These are phyloP conservation scores for Myopa tessellatipennis DNA, from an alignment of 2,888 invertebrate species.

Conservation along the genomic window DNA sequence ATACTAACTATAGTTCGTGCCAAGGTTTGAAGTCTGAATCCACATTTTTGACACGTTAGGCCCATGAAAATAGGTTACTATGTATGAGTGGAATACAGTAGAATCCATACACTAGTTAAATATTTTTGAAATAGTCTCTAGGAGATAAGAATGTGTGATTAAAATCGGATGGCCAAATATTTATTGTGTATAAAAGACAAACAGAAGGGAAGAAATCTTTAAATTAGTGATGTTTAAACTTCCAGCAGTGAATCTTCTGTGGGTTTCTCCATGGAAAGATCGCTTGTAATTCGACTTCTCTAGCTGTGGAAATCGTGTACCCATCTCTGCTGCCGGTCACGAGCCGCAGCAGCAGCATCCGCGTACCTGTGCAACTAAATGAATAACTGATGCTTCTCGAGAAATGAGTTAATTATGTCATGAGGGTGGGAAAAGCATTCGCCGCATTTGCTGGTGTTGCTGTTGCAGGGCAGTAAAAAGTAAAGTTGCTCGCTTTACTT, in stretches of 20 bases:
- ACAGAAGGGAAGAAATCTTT: too few species aligned
- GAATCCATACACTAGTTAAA: too few species aligned
- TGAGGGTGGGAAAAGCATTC: constrained; percentile 64
- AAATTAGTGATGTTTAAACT: neutral
- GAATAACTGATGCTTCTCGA: neutral
- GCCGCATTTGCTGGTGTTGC: neutral
- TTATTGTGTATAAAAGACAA: too few species aligned
- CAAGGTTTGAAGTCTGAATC: too few species aligned
- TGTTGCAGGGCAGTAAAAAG: neutral
- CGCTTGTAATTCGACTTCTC: neutral
- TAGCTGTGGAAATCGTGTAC: constrained; percentile 5
- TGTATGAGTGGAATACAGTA: too few species aligned
- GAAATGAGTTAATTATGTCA: constrained; percentile 65
- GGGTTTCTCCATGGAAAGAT: neutral
- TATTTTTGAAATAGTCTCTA: too few species aligned
- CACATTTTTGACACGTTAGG: too few species aligned
- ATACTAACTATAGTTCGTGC: too few species aligned
- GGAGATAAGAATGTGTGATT: too few species aligned
- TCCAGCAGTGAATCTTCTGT: constrained; percentile 15
- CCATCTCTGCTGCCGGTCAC: neutral
- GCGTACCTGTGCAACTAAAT: neutral
- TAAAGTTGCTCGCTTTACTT: neutral
- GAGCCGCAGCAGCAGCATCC: neutral
- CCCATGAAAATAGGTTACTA: too few species aligned
- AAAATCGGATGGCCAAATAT: too few species aligned